Percentiles rank a stretch among this genome's conserved stretches.
Evolutionary conservation across 2,888 invertebrate species (phyloP).

Genomic region (Lutraria lutraria): DNA sequence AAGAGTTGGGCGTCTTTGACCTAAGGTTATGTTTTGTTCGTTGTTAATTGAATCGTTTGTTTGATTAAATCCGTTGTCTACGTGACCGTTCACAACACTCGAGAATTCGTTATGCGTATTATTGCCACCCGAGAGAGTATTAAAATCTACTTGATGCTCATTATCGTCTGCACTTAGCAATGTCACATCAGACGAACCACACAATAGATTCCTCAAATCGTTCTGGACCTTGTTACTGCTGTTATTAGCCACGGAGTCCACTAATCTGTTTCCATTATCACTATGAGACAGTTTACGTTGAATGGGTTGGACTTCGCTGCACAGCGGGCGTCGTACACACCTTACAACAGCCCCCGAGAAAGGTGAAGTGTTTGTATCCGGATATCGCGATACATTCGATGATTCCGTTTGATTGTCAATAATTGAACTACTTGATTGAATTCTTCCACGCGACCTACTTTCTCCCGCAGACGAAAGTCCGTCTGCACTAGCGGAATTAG

Average conservation of each 20-base stretch:
- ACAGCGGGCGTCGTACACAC: slow-evolving; percentile 73
- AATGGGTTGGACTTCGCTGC: slow-evolving; percentile 55
- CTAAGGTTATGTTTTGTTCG: slow-evolving; percentile 47
- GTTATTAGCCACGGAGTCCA: slow-evolving; percentile 37
- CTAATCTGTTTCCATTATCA: slow-evolving; percentile 59
- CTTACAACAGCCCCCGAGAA: slow-evolving; percentile 64
- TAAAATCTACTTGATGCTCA: slow-evolving; percentile 53
- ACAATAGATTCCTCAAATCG: slow-evolving; percentile 70
- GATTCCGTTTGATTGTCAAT: slow-evolving; percentile 54
- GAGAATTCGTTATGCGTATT: slow-evolving; percentile 50
- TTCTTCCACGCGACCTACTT: slow-evolving; percentile 61
- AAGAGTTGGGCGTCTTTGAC: slow-evolving; percentile 60
- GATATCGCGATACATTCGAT: slow-evolving; percentile 37
- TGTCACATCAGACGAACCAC: slow-evolving; percentile 66
- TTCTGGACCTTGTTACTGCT: slow-evolving; percentile 69
- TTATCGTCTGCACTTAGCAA: slow-evolving; percentile 62
- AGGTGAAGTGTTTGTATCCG: slow-evolving; percentile 48
- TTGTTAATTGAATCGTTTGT: slow-evolving; percentile 56
- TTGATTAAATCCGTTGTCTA: slow-evolving; percentile 60
- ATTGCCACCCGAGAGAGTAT: slow-evolving; percentile 56
- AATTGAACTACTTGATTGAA: slow-evolving; percentile 46
- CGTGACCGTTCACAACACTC: slow-evolving; percentile 47
- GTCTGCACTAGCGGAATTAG: slow-evolving; percentile 39
- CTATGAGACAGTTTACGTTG: slow-evolving; percentile 56
- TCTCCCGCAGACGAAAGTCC: slow-evolving; percentile 60